Percentiles rank a stretch among this genome's conserved stretches.
Evolutionary conservation across 2,797 vertebrate genomes (phyloP).

Genomic region (Limosa lapponica): DNA sequence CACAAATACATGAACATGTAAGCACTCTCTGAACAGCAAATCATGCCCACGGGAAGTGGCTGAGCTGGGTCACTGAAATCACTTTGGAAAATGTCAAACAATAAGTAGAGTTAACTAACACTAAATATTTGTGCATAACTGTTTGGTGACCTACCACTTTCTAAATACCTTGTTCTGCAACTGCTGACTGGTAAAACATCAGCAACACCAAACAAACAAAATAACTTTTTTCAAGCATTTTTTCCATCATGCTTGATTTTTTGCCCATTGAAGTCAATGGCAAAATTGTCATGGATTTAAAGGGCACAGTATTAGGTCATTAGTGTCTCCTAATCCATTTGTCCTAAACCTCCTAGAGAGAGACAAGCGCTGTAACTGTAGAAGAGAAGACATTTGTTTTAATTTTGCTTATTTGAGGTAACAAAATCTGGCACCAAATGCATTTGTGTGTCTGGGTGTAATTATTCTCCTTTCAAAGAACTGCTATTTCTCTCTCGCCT

Average conservation of each 20-base stretch:
- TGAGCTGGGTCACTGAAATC: not conserved
- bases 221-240: not conserved
- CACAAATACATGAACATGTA: not conserved
- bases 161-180: not conserved
- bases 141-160: not conserved
- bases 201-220: not conserved
- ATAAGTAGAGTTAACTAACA: not conserved
- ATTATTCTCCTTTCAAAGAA: conserved; percentile 74
- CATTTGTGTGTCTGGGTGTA: conserved; percentile 78
- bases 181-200: not conserved
- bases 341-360: conserved; percentile 53
- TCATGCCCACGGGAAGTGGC: not conserved
- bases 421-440: conserved; percentile 80
- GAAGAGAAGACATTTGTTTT: conserved; percentile 78
- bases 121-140: not conserved
- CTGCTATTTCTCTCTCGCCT: conserved; percentile 67
- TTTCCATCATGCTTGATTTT: not conserved
- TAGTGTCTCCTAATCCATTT: conserved; percentile 55
- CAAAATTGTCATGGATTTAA: conserved; percentile 34
- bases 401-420: conserved; percentile 80
- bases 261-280: not conserved
- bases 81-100: not conserved
- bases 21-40: not conserved
- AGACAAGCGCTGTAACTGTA: conserved; percentile 66
- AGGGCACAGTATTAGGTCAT: conserved; percentile 40